These are phyloP conservation scores for Brachyrhaphis roseni DNA, from an alignment of 2,797 vertebrate species.

Conservation along the genomic window DNA sequence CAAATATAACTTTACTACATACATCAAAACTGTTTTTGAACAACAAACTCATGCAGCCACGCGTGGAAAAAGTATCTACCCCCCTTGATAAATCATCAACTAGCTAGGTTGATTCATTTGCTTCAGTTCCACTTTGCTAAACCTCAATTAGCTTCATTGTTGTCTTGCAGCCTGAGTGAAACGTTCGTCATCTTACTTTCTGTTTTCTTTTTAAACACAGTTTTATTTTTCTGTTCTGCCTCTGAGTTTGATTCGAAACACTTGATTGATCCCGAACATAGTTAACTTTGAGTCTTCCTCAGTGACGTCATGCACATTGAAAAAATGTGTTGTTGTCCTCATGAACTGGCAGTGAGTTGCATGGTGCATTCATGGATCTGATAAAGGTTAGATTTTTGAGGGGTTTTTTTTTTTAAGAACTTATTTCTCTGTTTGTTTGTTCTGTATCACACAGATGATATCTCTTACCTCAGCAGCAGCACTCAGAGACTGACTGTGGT, in stretches of 20 bases:
- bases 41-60: not conserved
- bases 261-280: not conserved
- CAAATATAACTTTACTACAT: not conserved
- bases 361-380: not conserved
- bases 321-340: not conserved
- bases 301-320: not conserved
- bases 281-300: not conserved
- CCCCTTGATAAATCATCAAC: not conserved
- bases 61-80: not conserved
- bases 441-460: not conserved
- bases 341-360: not conserved
- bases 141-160: not conserved
- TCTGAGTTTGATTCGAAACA: not conserved
- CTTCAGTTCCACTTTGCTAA: not conserved
- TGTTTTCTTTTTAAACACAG: not conserved
- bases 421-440: not conserved
- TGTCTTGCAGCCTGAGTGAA: not conserved
- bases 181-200: not conserved
- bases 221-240: not conserved
- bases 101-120: not conserved
- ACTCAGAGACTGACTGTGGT: not conserved
- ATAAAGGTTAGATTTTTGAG: not conserved
- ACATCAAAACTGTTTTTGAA: not conserved
- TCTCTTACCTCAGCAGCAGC: not conserved
- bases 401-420: not conserved